phyloP scores from a whole-genome alignment of 2,888 invertebrate genomes.

The Lithosia quadra region DNA sequence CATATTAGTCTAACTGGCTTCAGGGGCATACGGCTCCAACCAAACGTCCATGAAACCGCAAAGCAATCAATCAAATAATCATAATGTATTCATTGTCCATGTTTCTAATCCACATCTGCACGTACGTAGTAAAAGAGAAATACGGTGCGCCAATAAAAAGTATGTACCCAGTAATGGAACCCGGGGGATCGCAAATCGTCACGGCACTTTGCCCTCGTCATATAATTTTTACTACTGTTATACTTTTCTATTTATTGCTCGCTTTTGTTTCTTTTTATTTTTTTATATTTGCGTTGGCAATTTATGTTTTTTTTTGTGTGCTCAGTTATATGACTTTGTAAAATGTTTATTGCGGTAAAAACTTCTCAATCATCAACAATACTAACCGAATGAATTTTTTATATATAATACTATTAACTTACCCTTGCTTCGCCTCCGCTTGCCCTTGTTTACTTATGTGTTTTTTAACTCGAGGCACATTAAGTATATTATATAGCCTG shows the following conservation, averaged over 20 bases:
- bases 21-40: constrained; percentile 26
- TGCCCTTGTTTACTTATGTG: no score
- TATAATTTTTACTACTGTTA: constrained; percentile 54
- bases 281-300: constrained; percentile 27
- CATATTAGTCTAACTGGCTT: constrained; percentile 43
- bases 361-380: background rate
- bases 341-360: background rate
- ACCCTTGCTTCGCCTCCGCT: no score
- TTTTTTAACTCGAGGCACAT: no score
- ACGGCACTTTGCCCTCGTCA: constrained; percentile 47
- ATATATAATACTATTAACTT: no score
- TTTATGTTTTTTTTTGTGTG: constrained; percentile 37
- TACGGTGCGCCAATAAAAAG: constrained; percentile 46
- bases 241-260: constrained; percentile 53
- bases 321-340: background rate
- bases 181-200: constrained; percentile 54
- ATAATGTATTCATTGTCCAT: constrained; percentile 49
- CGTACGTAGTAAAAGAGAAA: constrained; percentile 44
- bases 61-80: constrained; percentile 46
- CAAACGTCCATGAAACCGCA: constrained; percentile 36
- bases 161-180: constrained; percentile 48
- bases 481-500: no score
- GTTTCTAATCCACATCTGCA: constrained; percentile 36
- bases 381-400: background rate
- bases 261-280: constrained; percentile 46